Conservation (phyloP, 2,888 invertebrate genomes). For the Slavum lentiscoides region DNA sequence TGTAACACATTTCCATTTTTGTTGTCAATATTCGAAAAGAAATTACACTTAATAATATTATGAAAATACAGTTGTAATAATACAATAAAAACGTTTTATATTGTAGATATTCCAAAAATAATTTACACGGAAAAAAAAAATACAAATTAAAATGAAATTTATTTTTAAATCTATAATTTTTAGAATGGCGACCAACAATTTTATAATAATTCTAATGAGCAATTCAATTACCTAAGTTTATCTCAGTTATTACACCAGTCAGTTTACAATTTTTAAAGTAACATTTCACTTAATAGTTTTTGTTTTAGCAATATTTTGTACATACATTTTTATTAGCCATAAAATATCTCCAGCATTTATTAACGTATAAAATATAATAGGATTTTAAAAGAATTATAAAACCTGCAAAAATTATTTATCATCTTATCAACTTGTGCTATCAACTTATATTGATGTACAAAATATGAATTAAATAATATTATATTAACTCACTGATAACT, state of each 20-base stretch:
- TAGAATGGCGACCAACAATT: conserved; percentile 10
- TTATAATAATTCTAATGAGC: conserved; percentile 33
- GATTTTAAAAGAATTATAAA: conserved; percentile 8
- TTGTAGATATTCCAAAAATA: neutral
- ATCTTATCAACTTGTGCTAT: too few species aligned
- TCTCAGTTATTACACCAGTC: conserved; percentile 34
- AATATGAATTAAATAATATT: too few species aligned
- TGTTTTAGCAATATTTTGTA: conserved; percentile 34
- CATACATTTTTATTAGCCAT: conserved; percentile 5
- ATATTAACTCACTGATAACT: too few species aligned
- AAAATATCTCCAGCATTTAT: neutral
- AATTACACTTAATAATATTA: too few species aligned
- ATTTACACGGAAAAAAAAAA: neutral
- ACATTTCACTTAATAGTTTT: conserved; percentile 20
- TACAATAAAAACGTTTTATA: neutral
- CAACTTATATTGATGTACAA: too few species aligned
- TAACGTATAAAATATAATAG: neutral
- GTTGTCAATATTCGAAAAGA: too few species aligned
- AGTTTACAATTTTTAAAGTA: conserved; percentile 18
- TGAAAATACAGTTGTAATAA: too few species aligned
- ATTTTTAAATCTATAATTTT: conserved; percentile 12
- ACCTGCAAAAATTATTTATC: too few species aligned
- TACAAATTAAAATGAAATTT: neutral
- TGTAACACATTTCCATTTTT: too few species aligned
- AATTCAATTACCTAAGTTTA: conserved; percentile 24